These are phyloP conservation scores for Apis florea DNA, from an alignment of 1,140 invertebrate species.

Conservation along the genomic window DNA sequence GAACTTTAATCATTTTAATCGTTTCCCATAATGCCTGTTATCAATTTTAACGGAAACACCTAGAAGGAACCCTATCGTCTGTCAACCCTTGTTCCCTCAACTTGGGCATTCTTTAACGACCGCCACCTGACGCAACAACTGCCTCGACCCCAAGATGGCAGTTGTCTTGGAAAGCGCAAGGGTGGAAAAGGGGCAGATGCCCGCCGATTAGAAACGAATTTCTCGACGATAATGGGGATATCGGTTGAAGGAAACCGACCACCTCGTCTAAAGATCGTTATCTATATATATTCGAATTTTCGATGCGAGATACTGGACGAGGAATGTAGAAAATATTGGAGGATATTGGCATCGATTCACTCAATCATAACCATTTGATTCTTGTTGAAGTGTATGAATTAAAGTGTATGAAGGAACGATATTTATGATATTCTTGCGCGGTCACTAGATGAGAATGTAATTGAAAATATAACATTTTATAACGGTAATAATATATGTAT, in stretches of 20 bases:
- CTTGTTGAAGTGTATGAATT: no score
- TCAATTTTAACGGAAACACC: conserved; percentile 42
- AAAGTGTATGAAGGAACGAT: no score
- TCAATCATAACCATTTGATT: no score
- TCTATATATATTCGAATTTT: not conserved
- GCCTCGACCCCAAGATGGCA: conserved; percentile 64
- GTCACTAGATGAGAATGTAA: no score
- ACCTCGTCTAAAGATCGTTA: not conserved
- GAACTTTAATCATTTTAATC: conserved; percentile 11
- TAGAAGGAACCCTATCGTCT: conserved; percentile 45
- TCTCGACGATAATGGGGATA: conserved; percentile 49
- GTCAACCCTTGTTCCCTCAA: conserved; percentile 52
- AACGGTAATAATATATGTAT: no score
- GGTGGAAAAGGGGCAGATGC: conserved; percentile 72
- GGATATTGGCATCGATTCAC: no score
- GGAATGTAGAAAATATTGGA: no score
- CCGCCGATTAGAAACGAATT: conserved; percentile 71
- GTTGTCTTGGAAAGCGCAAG: conserved; percentile 66
- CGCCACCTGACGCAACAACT: conserved; percentile 76
- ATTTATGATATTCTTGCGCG: no score
- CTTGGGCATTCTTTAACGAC: conserved; percentile 63
- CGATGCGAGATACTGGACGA: conserved; percentile 16
- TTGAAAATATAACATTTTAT: no score
- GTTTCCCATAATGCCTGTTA: conserved; percentile 25
- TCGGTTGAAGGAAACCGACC: conserved; percentile 7